Evolutionary conservation across 2,113 vertebrate species (phyloP).

Genomic region (Bubo blakistoni): DNA sequence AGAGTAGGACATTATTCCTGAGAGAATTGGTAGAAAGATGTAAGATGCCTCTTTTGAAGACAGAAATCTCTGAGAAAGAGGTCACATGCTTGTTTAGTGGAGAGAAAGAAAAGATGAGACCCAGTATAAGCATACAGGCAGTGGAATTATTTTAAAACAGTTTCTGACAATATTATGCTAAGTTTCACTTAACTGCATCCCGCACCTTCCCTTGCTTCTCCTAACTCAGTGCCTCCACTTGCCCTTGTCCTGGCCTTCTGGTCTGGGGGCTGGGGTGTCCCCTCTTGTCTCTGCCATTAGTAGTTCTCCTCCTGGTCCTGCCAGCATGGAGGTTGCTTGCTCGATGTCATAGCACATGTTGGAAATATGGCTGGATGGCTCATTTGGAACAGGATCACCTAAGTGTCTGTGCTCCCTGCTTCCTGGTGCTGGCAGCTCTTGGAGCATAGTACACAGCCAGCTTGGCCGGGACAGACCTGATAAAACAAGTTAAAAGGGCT

Average conservation of each 20-base stretch:
- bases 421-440: accelerated
- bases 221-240: not conserved
- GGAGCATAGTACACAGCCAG: accelerated
- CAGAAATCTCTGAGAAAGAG: not conserved
- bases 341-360: accelerated
- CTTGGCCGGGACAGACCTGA: not conserved
- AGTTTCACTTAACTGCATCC: not conserved
- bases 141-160: not conserved
- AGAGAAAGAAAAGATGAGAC: not conserved
- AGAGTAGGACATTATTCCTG: not conserved
- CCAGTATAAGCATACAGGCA: not conserved
- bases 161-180: not conserved
- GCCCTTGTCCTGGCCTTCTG: not conserved
- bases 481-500: not conserved
- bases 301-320: not conserved
- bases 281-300: not conserved
- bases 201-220: not conserved
- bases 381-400: not conserved
- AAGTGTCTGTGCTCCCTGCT: not conserved
- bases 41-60: not conserved
- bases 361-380: not conserved
- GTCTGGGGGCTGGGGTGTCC: not conserved
- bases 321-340: not conserved
- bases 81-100: not conserved
- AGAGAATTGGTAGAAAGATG: not conserved